phyloP scores from a whole-genome alignment of 2,888 invertebrate genomes.

The Aphidius colemani region DNA sequence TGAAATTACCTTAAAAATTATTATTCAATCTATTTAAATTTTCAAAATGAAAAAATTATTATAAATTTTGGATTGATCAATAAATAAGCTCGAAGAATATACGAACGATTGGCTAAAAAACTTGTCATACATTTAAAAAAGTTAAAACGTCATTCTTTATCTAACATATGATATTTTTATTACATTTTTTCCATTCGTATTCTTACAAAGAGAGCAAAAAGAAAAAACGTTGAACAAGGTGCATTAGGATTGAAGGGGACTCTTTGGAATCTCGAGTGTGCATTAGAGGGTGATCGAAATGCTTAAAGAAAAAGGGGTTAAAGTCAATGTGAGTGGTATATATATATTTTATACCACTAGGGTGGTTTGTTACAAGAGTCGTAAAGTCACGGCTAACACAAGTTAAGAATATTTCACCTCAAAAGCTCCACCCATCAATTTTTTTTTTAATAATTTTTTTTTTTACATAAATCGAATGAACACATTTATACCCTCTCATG shows the following conservation, averaged over 20 bases:
- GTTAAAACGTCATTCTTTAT: no score
- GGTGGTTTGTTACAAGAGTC: constrained; percentile 32
- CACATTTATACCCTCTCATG: constrained; percentile 14
- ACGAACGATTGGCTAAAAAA: no score
- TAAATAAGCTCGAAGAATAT: no score
- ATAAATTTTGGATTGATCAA: no score
- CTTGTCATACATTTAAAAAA: no score
- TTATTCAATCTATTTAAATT: no score
- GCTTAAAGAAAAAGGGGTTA: constrained; percentile 28
- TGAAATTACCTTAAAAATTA: no score
- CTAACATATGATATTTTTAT: no score
- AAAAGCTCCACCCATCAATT: constrained; percentile 2
- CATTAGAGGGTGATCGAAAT: constrained; percentile 47
- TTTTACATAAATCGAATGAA: constrained; percentile 16
- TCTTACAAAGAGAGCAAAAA: no score
- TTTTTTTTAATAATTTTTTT: background rate
- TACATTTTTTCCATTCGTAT: no score
- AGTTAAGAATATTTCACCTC: constrained; percentile 26
- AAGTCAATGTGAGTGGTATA: constrained; percentile 29
- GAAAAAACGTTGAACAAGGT: constrained; percentile 27
- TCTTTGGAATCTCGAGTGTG: constrained; percentile 35
- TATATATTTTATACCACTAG: constrained; percentile 13
- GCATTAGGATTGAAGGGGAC: constrained; percentile 37
- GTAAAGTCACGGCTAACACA: constrained; percentile 34
- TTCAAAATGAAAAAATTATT: no score